Percentiles rank a stretch among this genome's conserved stretches.
Conservation (phyloP, 1,140 invertebrate species). For the Ephestia elutella region DNA sequence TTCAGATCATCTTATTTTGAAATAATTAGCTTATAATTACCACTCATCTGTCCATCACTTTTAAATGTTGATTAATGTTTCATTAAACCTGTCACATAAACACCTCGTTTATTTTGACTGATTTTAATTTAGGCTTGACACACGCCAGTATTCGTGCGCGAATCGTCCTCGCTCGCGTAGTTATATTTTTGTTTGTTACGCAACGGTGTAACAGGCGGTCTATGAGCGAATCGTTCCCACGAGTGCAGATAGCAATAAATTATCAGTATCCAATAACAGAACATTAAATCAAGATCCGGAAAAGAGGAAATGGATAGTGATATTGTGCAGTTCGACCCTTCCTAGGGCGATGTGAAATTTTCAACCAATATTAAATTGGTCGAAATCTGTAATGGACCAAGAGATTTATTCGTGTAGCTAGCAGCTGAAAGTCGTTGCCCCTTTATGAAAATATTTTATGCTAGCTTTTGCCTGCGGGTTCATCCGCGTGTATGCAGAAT, state of each 20-base stretch:
- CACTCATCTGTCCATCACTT: slow-evolving; percentile 3
- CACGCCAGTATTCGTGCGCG: background rate
- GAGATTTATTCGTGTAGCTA: background rate
- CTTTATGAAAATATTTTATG: too few species aligned
- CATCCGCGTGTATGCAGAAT: too few species aligned
- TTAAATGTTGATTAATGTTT: background rate
- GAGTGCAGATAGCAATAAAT: slow-evolving; percentile 51
- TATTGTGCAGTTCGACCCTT: slow-evolving; percentile 11
- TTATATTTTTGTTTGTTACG: slow-evolving; percentile 3
- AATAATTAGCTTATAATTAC: slow-evolving; percentile 2
- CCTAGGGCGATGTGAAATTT: slow-evolving; percentile 2
- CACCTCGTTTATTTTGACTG: slow-evolving; percentile 1
- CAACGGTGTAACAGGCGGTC: slow-evolving; percentile 16
- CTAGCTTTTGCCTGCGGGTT: too few species aligned
- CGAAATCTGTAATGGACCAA: background rate
- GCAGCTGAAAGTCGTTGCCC: background rate
- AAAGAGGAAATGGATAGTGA: slow-evolving; percentile 38
- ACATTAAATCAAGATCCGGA: slow-evolving; percentile 59
- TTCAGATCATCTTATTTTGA: background rate
- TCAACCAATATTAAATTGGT: background rate
- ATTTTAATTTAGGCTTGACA: background rate
- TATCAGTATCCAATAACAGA: slow-evolving; percentile 60
- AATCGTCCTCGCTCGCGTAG: background rate
- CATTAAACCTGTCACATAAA: background rate
- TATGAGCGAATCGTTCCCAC: slow-evolving; percentile 43